Evolutionary conservation across 2,888 invertebrate species (phyloP).

Genomic region (Holacanthella duospinosa): DNA sequence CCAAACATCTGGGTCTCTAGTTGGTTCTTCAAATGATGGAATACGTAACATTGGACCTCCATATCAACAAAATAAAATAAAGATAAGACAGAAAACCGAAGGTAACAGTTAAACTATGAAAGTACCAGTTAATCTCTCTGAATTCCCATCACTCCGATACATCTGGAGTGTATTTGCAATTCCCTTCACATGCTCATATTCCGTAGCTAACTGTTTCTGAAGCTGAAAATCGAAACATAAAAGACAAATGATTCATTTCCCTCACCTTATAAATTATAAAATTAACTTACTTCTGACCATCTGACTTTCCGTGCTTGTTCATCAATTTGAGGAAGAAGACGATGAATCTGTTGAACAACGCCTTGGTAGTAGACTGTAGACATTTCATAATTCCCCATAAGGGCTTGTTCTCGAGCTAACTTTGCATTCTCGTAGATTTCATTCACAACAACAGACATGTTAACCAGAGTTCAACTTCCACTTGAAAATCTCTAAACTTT

Average conservation of each 20-base stretch:
- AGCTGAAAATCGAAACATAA: constrained; percentile 58
- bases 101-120: neutral
- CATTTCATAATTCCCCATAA: constrained; percentile 90
- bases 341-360: constrained; percentile 79
- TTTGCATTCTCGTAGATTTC: constrained; percentile 92
- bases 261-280: neutral
- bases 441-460: constrained; percentile 75
- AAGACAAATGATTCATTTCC: no score
- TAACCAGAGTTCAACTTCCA: constrained; percentile 1
- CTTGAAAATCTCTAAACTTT: neutral
- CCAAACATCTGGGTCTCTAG: constrained; percentile 70
- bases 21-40: constrained; percentile 51
- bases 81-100: neutral
- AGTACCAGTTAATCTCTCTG: constrained; percentile 36
- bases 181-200: constrained; percentile 82
- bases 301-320: constrained; percentile 72
- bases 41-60: constrained; percentile 37
- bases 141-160: constrained; percentile 58
- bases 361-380: constrained; percentile 89
- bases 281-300: constrained; percentile 68
- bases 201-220: constrained; percentile 74
- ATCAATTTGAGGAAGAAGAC: constrained; percentile 64
- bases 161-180: constrained; percentile 63
- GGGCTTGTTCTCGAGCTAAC: constrained; percentile 85
- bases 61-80: neutral